A percentile compares a stretch with the other conserved stretches of the same genome.
Evolutionary conservation across 1,140 invertebrate species (phyloP).

Genomic region (Bombyx mori): ASM3026992v2 NC_085130.1:16053001-16053500

Average conservation of each 20-base stretch:
- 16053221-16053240: slow-evolving; percentile 36
- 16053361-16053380: too few species aligned
- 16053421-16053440: too few species aligned
- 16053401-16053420: too few species aligned
- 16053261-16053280: slow-evolving; percentile 34
- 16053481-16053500: too few species aligned
- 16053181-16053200: slow-evolving; percentile 26
- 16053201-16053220: slow-evolving; percentile 47
- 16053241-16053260: slow-evolving; percentile 32
- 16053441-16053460: too few species aligned
- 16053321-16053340: too few species aligned
- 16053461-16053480: too few species aligned
- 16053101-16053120: slow-evolving; percentile 47
- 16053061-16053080: slow-evolving; percentile 40
- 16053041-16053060: slow-evolving; percentile 36
- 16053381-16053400: too few species aligned
- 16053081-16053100: slow-evolving; percentile 52
- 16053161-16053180: slow-evolving; percentile 40
- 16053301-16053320: slow-evolving; percentile 48
- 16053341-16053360: too few species aligned
- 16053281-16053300: slow-evolving; percentile 34
- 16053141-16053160: slow-evolving; percentile 42
- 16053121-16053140: slow-evolving; percentile 37
- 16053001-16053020: slow-evolving; percentile 33
- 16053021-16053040: slow-evolving; percentile 56